phyloP scores from a whole-genome alignment of 2,797 vertebrate species.

The Botia kubotai region DNA sequence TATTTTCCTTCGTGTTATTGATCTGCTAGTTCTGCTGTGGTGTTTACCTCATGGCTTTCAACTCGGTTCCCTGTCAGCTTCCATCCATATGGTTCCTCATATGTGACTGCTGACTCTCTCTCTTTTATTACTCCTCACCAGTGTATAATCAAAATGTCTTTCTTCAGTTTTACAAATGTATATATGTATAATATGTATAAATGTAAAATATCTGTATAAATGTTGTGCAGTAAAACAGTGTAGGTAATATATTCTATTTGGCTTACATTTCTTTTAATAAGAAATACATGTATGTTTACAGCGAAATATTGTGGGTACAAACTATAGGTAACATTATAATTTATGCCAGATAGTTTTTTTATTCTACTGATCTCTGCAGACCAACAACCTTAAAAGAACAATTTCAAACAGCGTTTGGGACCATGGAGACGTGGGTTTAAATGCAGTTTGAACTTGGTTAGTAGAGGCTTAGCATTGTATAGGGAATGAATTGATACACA shows the following conservation, averaged over 20 bases:
- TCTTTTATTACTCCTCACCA: slow-evolving; percentile 28
- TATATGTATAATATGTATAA: no score
- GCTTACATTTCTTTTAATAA: no score
- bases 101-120: slow-evolving; percentile 37
- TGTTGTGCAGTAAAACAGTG: no score
- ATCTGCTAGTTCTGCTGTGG: background rate
- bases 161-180: background rate
- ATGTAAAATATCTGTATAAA: background rate
- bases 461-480: background rate
- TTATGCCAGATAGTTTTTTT: slow-evolving; percentile 29
- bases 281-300: no score
- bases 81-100: slow-evolving; percentile 29
- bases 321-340: slow-evolving; percentile 20
- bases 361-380: slow-evolving; percentile 43
- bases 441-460: background rate
- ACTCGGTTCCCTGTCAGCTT: slow-evolving; percentile 15
- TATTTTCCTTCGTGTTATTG: slow-evolving; percentile 12
- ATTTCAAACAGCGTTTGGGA: slow-evolving; percentile 25
- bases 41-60: background rate
- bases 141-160: slow-evolving; percentile 47
- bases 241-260: no score
- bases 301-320: no score
- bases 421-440: slow-evolving; percentile 2
- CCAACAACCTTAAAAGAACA: slow-evolving; percentile 40
- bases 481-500: background rate